Base-by-base conservation (phyloP, 2,888 invertebrate genomes). In the Dromius quadrimaculatus region DNA sequence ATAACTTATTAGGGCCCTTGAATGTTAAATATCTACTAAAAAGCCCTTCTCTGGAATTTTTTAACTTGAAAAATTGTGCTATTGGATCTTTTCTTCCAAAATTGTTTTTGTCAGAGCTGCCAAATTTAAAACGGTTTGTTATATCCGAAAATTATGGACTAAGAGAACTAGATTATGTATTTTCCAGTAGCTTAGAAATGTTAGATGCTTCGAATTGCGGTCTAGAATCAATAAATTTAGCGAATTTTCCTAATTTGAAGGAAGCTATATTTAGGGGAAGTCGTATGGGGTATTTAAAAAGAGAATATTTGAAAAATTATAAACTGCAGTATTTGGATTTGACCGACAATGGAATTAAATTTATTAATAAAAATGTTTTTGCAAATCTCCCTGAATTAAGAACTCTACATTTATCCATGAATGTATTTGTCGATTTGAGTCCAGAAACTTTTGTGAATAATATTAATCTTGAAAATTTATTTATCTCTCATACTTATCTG, bases 331-430 rank as follows among this genome's bases (percentile, higher is more conserved):
- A 84, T 66, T 78, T 92, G 11, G 90, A 90, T 78, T 78, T 92
- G 36, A 89, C 91, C 0, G 84, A 85, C 43, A 92, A 92, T 79
- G 86, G 87, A 13, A 85, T 92, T 41, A 87, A 86, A 6, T 83
- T 82, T 0, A 77, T 92, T 19, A 87, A 87, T 74, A 79, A 81
- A 64, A 86, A 87, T 72, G 87, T 89, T 0, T 92, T 92, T 78
- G 81, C 82, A 50, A 86, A 86, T 8, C 77, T 92, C 1, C 81
- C 81, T 72, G 82, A 85, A 72, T 78, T 92, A 2, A 86, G 87
- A 75, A 80, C 83, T 72, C 81, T 92, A 59, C 90, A 92, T 80
- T 80, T 92, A 73, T 92, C 92, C 0, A 87, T 85, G 80, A 92
- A 92, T 79, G 87, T 87, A 79, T 85, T 92, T 65, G 85, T 86